Base-by-base conservation (phyloP, 2,113 vertebrate species). In the Hirundichthys speculiger region DNA sequence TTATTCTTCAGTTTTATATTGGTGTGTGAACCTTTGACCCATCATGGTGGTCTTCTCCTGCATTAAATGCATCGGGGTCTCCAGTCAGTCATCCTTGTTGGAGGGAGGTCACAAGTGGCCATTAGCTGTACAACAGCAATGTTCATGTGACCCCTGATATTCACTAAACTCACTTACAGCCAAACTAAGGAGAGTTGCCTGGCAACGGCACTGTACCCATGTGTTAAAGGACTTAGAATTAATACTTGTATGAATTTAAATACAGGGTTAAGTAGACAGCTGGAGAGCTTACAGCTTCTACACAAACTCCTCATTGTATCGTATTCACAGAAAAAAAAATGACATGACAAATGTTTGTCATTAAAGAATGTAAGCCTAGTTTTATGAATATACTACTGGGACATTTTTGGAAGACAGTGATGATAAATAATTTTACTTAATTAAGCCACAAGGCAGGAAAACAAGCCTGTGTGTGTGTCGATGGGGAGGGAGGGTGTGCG, bases 131-230 rank as follows among this genome's bases (percentile, higher is more conserved):
- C 13, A 47, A 19, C 10, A 52, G 41, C 15, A n/a, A 24, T 13
- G 40, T 18, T 73, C 43, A 64, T 60, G 10, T 77, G 46, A 85
- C 59, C 69, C 22, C 67, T 61, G 52, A 58, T 42, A 25, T 64
- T 40, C 14, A 39, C 27, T 4, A 15, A 47, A 57, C 18, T 34
- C 4, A 48, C 11, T 56, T 25, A 51, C 8, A 49, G 52, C 40
- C 65, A 81, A 71, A 77, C 15, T 40, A 16, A 59, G 73, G 89
- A 39, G 16, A 61, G 73, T 90, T 89, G 84, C 88, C 61, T 76
- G 68, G 88, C 64, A 88, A 89, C 84, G 27, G 54, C 41, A 55
- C 53, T 61, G 27, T 24, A 45, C 43, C 18, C n/a, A 19, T 8
- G n/a, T 43, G 15, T 43, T 45, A 10, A 12, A 21, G 14, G 12